Base-by-base conservation (phyloP, 2,113 vertebrate genomes). In the Carassius carassius region DNA sequence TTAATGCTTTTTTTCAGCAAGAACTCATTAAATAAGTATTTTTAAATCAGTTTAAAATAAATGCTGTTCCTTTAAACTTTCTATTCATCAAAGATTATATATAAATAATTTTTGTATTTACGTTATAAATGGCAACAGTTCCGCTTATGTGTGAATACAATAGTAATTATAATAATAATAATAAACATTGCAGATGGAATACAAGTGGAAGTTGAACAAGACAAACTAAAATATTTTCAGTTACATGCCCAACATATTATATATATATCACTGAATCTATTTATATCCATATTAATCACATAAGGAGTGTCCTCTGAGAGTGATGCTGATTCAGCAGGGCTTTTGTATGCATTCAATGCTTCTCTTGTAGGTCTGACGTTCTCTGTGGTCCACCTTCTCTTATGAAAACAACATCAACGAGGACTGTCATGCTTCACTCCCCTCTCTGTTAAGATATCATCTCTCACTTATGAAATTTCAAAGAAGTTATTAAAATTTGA, bases 321-420 rank as follows among this genome's bases (percentile, higher is more conserved):
- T n/a, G 19, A 13, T 12, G 29, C 75, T 78, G 32, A 78, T 78
- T 62, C 77, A 78, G 35, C 77, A 62, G 72, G 72, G 5, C n/a
- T 9, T 74, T 49, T 6, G 13, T 49, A 12, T 25, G 72, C 6
- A 0, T 62, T 78, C 62, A 58, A 63, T 79, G 37, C 6, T n/a
- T 41, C 58, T 62, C 56, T 44, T 35, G 3, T 41, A 47, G 41
- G 70, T 74, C 37, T 5, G 14, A 41, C 2, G 13, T 13, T 25
- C 72, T 74, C 41, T 74, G 65, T 85, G n/a, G n/a, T n/a, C 70
- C 37, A 74, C 41, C 63, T 69, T 58, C 84, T 85, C 63, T 72
- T 62, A 60, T 79, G 62, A 70, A 58, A 76, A 62, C 67, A 76
- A 23, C 51, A 73, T 78, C 49, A 41, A 16, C 35, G 54, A 35